Percentiles rank a stretch among this genome's conserved stretches.
Conservation (phyloP, 2,888 invertebrate genomes). For the Koerneria pararmatus region DNA sequence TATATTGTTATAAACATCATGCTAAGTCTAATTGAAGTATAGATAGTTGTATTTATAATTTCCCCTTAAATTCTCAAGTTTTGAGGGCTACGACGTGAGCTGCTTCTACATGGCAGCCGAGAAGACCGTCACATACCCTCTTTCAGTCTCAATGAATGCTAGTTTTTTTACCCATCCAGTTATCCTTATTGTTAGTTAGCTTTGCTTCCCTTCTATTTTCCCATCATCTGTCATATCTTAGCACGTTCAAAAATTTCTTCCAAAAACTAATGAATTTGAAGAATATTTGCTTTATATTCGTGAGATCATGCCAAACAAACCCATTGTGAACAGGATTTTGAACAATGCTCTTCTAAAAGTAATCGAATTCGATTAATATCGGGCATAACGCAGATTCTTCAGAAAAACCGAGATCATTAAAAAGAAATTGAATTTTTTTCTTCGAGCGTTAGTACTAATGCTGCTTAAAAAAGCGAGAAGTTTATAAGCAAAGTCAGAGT, state of each 20-base stretch:
- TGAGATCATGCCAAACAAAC: too few relatives aligned
- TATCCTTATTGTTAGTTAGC: constrained; percentile 14
- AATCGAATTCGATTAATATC: too few relatives aligned
- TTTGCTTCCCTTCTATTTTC: background rate
- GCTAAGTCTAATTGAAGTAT: too few relatives aligned
- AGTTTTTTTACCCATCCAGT: background rate
- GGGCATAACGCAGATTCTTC: too few relatives aligned
- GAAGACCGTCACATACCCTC: constrained; percentile 58
- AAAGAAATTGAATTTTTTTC: background rate
- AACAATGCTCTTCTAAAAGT: too few relatives aligned
- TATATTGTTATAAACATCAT: too few relatives aligned
- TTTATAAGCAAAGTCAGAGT: too few relatives aligned
- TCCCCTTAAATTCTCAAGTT: too few relatives aligned
- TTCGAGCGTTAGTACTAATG: constrained; percentile 27
- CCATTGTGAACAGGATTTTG: too few relatives aligned
- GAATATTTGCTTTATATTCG: too few relatives aligned
- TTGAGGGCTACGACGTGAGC: constrained; percentile 45
- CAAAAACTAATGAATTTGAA: background rate
- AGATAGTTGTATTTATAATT: too few relatives aligned
- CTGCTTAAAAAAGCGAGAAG: background rate
- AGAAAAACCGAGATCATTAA: too few relatives aligned
- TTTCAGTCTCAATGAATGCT: constrained; percentile 45
- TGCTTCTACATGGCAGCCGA: constrained; percentile 56
- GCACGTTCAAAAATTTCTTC: background rate
- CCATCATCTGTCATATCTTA: background rate